Evolutionary conservation across 2,113 vertebrate species (phyloP), one percentile per base, ranked within the genome.

Genomic region (Mobula hypostoma): DNA sequence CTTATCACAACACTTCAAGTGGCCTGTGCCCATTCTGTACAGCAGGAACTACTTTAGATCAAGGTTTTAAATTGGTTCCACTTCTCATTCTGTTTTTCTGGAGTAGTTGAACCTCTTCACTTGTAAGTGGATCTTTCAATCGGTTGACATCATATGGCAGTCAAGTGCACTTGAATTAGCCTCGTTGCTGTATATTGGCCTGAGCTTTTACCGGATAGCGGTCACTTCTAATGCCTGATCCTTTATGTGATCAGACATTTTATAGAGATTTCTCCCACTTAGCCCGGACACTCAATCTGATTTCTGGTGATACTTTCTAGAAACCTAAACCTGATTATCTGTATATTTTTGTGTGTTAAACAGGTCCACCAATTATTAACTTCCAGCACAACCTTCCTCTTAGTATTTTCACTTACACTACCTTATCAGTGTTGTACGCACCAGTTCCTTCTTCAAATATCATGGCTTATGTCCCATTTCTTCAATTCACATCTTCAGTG

Each of bases 361-460:
- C 70, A 72, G 36, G 7, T 72, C 48, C 66, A 93, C 19, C 66
- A 48, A 93, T 93, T 93, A 93, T 70, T 24, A 72, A 93, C 74
- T 40, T 93, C 68, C 68, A 93, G 32, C 70, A 29, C 32, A 40
- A 48, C 21, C 74, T 48, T 40, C 1, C 32, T 48, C 36, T 74
- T 74, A 48, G 32, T 90, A 76, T 93, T 72, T 74, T 93, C 91
- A 74, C 68, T 74, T 74, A 56, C 48, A 68, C 14, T 74, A 93
- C 48, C 91, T 56, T 74, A 93, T 70, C 66, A 93, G 40, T 56
- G 36, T 48, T 48, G 8, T 14, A 93, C 74, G 91, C 70, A 40
- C 66, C 68, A 27, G 40, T 93, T 76, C 70, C 21, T 74, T 29
- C 68, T 93, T 93, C 91, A 93, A 93, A 93, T 93, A 19, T 74